Conservation (phyloP, 2,888 invertebrate species). For the Oscheius sp. region DNA sequence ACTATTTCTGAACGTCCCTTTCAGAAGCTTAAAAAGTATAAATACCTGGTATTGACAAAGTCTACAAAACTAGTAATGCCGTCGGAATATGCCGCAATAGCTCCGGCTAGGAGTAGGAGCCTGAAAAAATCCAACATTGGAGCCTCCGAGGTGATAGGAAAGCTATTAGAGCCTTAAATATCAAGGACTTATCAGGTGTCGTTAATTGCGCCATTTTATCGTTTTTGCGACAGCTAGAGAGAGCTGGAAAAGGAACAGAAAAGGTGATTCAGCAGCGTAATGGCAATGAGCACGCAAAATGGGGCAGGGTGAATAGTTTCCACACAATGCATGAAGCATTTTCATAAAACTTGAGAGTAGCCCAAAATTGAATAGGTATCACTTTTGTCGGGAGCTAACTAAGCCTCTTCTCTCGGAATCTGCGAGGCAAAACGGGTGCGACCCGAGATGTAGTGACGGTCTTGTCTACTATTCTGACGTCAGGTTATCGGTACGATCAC, state of each 20-base stretch:
- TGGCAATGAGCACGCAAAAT: not conserved
- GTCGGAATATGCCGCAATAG: not conserved
- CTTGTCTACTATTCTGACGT: too few relatives aligned
- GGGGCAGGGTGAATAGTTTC: not conserved
- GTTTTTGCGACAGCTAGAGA: slow-evolving; percentile 20
- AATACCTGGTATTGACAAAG: too few relatives aligned
- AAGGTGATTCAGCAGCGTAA: not conserved
- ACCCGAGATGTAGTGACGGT: too few relatives aligned
- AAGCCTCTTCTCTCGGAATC: not conserved
- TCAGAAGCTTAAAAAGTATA: too few relatives aligned
- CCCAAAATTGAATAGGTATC: too few relatives aligned
- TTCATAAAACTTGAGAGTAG: too few relatives aligned
- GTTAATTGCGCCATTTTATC: slow-evolving; percentile 26
- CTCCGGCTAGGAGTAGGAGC: not conserved
- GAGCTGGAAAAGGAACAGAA: slow-evolving; percentile 15
- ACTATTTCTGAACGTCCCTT: too few relatives aligned
- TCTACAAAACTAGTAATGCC: too few relatives aligned
- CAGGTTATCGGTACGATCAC: too few relatives aligned
- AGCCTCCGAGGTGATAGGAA: slow-evolving; percentile 27
- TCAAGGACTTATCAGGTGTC: slow-evolving; percentile 1
- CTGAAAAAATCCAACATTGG: slow-evolving; percentile 11
- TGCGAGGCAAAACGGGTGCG: too few relatives aligned
- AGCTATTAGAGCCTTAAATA: slow-evolving; percentile 21
- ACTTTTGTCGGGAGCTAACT: not conserved
- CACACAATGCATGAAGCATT: not conserved